Conservation (phyloP, 2,888 invertebrate genomes). For the Rhyacophila evoluta region DNA sequence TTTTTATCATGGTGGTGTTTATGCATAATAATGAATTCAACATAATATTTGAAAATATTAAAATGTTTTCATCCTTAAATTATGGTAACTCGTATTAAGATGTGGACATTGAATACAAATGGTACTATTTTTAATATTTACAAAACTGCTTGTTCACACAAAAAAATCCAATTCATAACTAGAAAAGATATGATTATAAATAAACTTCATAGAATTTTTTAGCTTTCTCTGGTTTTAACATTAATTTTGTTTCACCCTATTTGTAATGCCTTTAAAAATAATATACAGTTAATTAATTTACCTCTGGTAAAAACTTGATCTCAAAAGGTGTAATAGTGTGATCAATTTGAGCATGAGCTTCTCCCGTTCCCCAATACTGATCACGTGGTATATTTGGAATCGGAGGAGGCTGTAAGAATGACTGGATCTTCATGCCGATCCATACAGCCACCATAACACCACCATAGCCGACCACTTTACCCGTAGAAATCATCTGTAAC, state of each 20-base stretch:
- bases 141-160: too few relatives aligned
- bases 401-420: constrained; percentile 38
- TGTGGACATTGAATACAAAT: too few relatives aligned
- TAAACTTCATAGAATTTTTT: not conserved
- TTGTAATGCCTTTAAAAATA: not conserved
- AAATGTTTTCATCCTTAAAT: too few relatives aligned
- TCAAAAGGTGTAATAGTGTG: constrained; percentile 40
- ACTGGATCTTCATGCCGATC: constrained; percentile 29
- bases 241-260: not conserved
- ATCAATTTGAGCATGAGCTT: constrained; percentile 32
- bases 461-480: constrained; percentile 16
- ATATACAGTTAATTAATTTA: constrained; percentile 20
- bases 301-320: constrained; percentile 36
- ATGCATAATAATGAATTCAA: too few relatives aligned
- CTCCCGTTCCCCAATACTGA: constrained; percentile 51
- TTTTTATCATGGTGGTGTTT: too few relatives aligned
- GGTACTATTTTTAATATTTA: too few relatives aligned
- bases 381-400: constrained; percentile 40
- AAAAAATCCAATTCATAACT: too few relatives aligned
- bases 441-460: constrained; percentile 27
- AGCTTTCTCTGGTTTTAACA: not conserved
- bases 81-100: too few relatives aligned
- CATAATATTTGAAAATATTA: too few relatives aligned
- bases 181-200: too few relatives aligned
- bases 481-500: constrained; percentile 35